Conservation (phyloP, 2,113 vertebrate genomes). For the Saccopteryx bilineata region DNA sequence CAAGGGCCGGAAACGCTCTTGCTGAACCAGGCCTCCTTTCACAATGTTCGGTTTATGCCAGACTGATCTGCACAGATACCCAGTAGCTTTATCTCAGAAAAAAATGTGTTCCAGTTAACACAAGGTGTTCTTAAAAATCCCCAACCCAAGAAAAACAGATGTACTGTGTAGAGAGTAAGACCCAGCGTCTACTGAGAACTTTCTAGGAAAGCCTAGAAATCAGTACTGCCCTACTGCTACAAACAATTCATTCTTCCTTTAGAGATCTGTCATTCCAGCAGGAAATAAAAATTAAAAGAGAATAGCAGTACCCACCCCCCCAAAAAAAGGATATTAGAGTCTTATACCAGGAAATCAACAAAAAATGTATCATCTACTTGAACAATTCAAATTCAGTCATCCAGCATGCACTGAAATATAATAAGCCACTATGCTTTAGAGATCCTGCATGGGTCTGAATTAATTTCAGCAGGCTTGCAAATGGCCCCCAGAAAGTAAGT, state of each 20-base stretch:
- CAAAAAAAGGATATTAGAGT: not conserved
- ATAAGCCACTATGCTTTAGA: not conserved
- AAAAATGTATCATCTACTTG: not conserved
- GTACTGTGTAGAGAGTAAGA: not conserved
- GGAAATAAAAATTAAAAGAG: not conserved
- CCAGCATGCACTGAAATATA: not conserved
- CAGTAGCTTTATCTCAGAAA: slow-evolving; percentile 53
- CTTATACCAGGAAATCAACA: not conserved
- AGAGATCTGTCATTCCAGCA: not conserved
- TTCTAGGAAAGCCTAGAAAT: slow-evolving; percentile 76
- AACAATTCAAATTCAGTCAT: not conserved
- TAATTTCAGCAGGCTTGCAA: slow-evolving; percentile 69
- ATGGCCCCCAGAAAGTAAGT: not conserved
- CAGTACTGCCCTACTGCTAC: not conserved
- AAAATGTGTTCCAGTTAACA: not conserved
- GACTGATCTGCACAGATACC: not conserved
- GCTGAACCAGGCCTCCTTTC: not conserved
- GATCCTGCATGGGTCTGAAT: slow-evolving; percentile 19
- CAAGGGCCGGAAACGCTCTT: not conserved
- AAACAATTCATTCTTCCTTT: not conserved
- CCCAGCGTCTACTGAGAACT: slow-evolving; percentile 2
- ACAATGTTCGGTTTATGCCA: slow-evolving; percentile 34
- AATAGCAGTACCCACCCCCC: too few relatives aligned
- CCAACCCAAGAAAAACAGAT: slow-evolving; percentile 39
- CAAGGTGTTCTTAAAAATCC: slow-evolving; percentile 51